Evolutionary conservation across 2,113 vertebrate species (phyloP).

Genomic region (Myodes glareolus): DNA sequence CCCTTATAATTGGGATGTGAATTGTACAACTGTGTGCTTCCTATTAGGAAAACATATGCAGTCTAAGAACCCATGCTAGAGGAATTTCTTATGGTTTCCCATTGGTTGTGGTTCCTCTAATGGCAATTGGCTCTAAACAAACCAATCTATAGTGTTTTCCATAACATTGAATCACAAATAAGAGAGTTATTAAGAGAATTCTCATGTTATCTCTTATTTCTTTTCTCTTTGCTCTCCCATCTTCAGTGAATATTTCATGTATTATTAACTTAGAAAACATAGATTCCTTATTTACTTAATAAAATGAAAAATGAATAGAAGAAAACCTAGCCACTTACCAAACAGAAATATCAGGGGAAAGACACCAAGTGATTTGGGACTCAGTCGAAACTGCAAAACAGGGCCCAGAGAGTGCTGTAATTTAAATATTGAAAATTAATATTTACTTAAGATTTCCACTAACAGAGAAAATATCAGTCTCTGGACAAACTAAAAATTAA

Average conservation of each 20-base stretch:
- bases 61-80: not conserved
- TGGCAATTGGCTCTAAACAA: not conserved
- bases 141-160: not conserved
- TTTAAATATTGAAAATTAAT: not conserved
- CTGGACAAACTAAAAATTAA: not conserved
- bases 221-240: not conserved
- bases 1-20: not conserved
- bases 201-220: not conserved
- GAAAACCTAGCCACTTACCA: not conserved
- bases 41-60: not conserved
- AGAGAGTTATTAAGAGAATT: not conserved
- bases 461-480: not conserved
- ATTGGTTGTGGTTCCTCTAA: not conserved
- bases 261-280: conserved; percentile 20
- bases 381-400: not conserved
- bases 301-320: not conserved
- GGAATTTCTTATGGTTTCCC: conserved; percentile 20
- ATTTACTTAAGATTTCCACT: not conserved
- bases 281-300: not conserved
- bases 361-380: not conserved
- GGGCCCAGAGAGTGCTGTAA: not conserved
- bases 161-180: not conserved
- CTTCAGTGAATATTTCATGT: not conserved
- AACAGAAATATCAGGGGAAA: not conserved
- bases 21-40: not conserved